A percentile compares a stretch with the other conserved stretches of the same genome.
phyloP scores from a whole-genome alignment of 2,113 vertebrate genomes.

The Pica pica region DNA sequence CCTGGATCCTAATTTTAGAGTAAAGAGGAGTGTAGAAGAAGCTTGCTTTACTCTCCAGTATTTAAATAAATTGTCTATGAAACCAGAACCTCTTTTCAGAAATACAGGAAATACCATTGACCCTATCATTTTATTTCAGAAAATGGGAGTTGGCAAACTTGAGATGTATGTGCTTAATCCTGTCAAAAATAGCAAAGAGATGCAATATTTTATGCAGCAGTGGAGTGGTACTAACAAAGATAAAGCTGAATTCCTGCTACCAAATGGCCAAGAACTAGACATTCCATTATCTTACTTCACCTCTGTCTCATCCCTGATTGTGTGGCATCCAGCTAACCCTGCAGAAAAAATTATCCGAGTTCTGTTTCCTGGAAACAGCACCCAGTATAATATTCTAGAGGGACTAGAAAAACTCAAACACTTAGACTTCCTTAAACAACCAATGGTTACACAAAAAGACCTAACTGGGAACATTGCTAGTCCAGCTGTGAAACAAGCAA shows the following conservation, averaged over 20 bases:
- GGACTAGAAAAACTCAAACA: slow-evolving; percentile 95
- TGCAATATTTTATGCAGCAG: slow-evolving; percentile 94
- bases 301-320: slow-evolving; percentile 91
- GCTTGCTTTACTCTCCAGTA: slow-evolving; percentile 87
- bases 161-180: slow-evolving; percentile 98
- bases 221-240: slow-evolving; percentile 91
- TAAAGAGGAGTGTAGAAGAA: slow-evolving; percentile 86
- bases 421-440: slow-evolving; percentile 91
- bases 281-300: slow-evolving; percentile 88
- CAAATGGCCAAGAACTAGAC: slow-evolving; percentile 88
- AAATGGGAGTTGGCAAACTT: slow-evolving; percentile 95
- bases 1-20: slow-evolving; percentile 79
- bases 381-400: slow-evolving; percentile 89
- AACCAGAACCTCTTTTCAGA: slow-evolving; percentile 87
- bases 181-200: slow-evolving; percentile 90
- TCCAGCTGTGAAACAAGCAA: slow-evolving; percentile 84
- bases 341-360: slow-evolving; percentile 92
- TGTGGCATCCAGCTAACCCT: slow-evolving; percentile 96
- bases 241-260: slow-evolving; percentile 83
- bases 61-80: slow-evolving; percentile 89
- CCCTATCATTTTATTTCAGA: slow-evolving; percentile 92
- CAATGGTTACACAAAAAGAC: slow-evolving; percentile 87
- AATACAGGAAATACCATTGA: slow-evolving; percentile 83
- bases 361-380: slow-evolving; percentile 93
- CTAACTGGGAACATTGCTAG: slow-evolving; percentile 73